Base-by-base conservation (phyloP, 2,888 invertebrate species). In the Caenorhabditis imperialis region DNA sequence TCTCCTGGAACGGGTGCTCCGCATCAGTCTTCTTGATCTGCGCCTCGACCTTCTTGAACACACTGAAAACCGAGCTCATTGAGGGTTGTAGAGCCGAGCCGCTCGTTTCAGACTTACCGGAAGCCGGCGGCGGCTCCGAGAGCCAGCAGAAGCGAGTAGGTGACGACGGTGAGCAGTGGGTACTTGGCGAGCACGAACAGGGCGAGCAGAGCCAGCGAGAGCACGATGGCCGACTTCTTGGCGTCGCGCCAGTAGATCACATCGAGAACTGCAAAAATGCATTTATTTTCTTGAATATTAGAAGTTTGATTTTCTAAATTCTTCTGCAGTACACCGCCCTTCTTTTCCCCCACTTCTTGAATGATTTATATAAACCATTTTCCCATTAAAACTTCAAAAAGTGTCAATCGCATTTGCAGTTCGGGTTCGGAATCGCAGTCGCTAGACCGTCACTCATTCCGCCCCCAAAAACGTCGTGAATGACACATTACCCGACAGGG, bases 191-290 rank as follows among this genome's bases (percentile, higher is more conserved):
- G 92, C 88, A 96, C 94, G 90, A 97, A 91, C 88, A 98, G 93
- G 88, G 94, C 92, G 88, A 93, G 92, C 88, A 98, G 92, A 84
- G 94, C 93, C 84, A 93, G 93, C 89, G 94, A 96, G 89, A 98
- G 94, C 81, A 95, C 95, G 87, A 93, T 92, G 84, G 95, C 98
- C 81, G 95, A 94, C 90, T 94, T 94, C 91, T 93, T 94, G 85
- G 95, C 93, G 91, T 94, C 94, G 84, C 96, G 93, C 98, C 98
- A 99, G 91, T 98, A 97, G 90, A 99, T 93, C 90, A 98, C 92
- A 42, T 86, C 86, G 44, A 84, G 77, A 40, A 86, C 86, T 86
- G 79, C 79, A 86, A 73, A 10, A 18, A 35, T 20, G n/a, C n/a
- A n/a, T n/a, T n/a, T n/a, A n/a, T n/a, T n/a, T n/a, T n/a, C n/a